Evolutionary conservation across 2,113 vertebrate genomes (phyloP).

Genomic region (Natator depressus): DNA sequence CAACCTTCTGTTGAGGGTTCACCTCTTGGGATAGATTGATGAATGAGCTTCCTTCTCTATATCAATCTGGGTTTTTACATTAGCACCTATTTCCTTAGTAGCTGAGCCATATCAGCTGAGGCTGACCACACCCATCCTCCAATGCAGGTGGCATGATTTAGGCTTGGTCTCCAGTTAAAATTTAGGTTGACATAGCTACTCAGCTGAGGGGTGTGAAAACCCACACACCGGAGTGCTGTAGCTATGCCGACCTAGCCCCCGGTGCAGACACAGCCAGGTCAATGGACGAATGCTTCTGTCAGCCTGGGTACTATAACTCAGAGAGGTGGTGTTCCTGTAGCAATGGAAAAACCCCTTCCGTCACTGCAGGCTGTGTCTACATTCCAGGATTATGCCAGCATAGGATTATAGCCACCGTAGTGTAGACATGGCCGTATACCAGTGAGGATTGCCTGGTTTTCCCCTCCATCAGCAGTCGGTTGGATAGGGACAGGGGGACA

Average conservation of each 20-base stretch:
- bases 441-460: background rate
- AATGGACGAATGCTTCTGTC: no score
- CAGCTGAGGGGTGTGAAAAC: no score
- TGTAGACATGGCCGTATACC: background rate
- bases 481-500: fast-evolving
- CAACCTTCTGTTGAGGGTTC: fast-evolving
- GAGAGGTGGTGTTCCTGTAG: background rate
- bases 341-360: background rate
- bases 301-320: no score
- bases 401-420: background rate
- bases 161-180: background rate
- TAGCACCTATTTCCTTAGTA: background rate
- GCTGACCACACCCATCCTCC: background rate
- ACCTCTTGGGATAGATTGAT: background rate
- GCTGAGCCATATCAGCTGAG: background rate
- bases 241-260: no score
- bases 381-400: background rate
- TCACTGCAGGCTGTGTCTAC: background rate
- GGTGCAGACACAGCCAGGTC: no score
- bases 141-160: background rate
- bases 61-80: background rate
- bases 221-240: no score
- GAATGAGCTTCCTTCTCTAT: background rate
- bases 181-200: background rate
- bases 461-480: background rate